Percentiles rank a stretch among this genome's conserved stretches.
Conservation (phyloP, 30 jellyfish, hydroid and myxozoan species). For the Nemopilema nomurai region DNA sequence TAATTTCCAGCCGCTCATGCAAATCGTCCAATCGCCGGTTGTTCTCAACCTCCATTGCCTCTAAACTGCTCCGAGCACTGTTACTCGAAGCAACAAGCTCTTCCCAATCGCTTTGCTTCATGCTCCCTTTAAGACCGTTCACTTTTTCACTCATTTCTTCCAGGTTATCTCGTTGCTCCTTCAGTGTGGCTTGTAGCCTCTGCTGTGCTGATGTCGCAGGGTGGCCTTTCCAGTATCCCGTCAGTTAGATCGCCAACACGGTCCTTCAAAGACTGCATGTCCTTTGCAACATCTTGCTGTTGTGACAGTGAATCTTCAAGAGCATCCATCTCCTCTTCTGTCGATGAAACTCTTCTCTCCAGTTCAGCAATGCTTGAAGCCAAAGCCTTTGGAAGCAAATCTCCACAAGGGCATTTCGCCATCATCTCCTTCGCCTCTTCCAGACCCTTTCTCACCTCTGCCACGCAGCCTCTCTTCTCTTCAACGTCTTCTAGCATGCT, state of each 20-base stretch:
- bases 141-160: too few relatives aligned
- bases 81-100: too few relatives aligned
- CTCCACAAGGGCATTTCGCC: neutral
- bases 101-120: too few relatives aligned
- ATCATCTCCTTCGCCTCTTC: neutral
- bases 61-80: too few relatives aligned
- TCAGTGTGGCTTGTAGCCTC: too few relatives aligned
- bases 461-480: neutral
- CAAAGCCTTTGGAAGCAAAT: neutral
- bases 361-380: neutral
- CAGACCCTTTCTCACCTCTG: neutral
- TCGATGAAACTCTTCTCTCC: neutral
- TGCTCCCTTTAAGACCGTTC: too few relatives aligned
- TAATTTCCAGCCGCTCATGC: neutral
- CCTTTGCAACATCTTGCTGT: neutral
- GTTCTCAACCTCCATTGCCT: too few relatives aligned
- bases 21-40: too few relatives aligned
- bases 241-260: neutral
- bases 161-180: too few relatives aligned
- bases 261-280: neutral
- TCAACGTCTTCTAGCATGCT: neutral
- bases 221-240: neutral
- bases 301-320: neutral
- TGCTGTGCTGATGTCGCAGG: too few relatives aligned
- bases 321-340: neutral